Conservation (phyloP, 2,888 invertebrate genomes). For the Standfussiana lucernea region DNA sequence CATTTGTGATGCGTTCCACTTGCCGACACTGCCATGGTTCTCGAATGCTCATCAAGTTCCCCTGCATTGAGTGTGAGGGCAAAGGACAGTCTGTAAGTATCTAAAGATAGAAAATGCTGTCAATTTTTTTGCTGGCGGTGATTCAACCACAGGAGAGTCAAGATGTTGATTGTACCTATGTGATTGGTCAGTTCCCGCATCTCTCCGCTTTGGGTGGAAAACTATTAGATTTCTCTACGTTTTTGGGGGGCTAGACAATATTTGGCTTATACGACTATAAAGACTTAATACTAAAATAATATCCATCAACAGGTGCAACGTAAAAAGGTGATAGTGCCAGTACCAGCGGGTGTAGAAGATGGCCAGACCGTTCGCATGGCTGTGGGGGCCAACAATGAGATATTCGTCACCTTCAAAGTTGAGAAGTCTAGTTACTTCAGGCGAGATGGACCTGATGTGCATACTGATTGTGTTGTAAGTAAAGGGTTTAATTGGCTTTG, state of each 20-base stretch:
- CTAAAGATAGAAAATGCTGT: not conserved
- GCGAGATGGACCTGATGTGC: constrained; percentile 98
- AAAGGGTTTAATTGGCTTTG: not conserved
- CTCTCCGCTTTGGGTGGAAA: not conserved
- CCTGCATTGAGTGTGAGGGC: constrained; percentile 97
- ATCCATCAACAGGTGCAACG: constrained; percentile 92
- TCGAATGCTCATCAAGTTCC: constrained; percentile 96
- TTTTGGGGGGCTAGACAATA: not conserved
- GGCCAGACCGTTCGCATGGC: constrained; percentile 99
- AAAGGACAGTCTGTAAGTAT: constrained; percentile 95
- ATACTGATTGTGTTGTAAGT: constrained; percentile 95
- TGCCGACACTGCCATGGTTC: constrained; percentile 97
- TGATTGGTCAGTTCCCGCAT: not conserved
- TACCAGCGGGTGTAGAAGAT: constrained; percentile 99
- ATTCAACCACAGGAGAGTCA: not conserved
- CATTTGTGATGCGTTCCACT: constrained; percentile 99
- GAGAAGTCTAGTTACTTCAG: constrained; percentile 97
- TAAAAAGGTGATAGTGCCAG: constrained; percentile 97
- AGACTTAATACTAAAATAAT: constrained; percentile 6
- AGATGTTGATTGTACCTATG: not conserved
- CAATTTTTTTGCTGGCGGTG: not conserved
- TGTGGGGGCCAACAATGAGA: constrained; percentile 96
- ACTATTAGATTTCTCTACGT: not conserved
- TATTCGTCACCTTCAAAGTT: constrained; percentile 98
- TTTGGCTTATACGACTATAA: not conserved